These are phyloP conservation scores for Sinosuthora webbiana DNA, from an alignment of 2,113 vertebrate species.

Conservation along the genomic window DNA sequence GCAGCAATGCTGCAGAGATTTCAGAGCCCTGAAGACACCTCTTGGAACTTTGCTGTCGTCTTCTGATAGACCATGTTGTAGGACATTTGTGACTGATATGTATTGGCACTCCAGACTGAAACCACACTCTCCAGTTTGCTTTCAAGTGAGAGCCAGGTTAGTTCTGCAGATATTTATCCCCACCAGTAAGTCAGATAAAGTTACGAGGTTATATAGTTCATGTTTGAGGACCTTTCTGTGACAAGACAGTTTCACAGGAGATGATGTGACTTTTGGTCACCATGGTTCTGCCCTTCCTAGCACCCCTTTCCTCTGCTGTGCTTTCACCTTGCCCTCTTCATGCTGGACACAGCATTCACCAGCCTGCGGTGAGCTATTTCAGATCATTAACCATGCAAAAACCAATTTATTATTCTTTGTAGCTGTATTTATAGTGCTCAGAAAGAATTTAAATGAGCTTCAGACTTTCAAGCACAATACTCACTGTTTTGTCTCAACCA, in stretches of 20 bases:
- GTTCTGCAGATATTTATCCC: neutral
- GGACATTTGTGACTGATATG: neutral
- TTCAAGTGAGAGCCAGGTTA: neutral
- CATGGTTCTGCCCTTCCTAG: neutral
- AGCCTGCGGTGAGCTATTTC: neutral
- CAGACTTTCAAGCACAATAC: neutral
- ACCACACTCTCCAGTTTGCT: neutral
- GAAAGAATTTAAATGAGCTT: neutral
- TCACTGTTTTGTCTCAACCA: neutral
- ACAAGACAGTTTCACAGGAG: neutral
- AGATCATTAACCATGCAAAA: neutral
- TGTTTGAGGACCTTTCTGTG: neutral
- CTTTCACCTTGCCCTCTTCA: neutral
- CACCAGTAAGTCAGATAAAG: neutral
- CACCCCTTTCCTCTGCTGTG: neutral
- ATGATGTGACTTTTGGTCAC: neutral
- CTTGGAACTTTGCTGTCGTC: neutral
- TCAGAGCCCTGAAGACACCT: neutral
- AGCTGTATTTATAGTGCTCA: neutral
- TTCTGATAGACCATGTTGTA: fast-evolving
- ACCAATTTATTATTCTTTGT: neutral
- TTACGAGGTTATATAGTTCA: neutral
- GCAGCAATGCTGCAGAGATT: neutral
- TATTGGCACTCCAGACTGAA: neutral
- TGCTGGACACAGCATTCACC: neutral